Evolutionary conservation across 2,888 invertebrate species (phyloP).

Genomic region (Drosophila anomelani): DNA sequence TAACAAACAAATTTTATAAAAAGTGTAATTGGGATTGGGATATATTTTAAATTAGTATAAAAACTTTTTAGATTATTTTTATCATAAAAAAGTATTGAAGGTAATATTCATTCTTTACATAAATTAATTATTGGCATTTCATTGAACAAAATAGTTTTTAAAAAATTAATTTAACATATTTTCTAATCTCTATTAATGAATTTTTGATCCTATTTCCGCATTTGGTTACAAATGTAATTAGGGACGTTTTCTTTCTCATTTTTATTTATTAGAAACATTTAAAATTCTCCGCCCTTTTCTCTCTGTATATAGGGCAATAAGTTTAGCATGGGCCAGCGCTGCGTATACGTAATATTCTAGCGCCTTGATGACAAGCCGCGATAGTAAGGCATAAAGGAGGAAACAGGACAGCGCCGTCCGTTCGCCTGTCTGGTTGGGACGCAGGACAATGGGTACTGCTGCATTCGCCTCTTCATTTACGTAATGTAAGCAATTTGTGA

Average conservation of each 20-base stretch:
- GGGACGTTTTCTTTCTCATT: too few relatives aligned
- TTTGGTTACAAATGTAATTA: not conserved
- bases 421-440: constrained; percentile 1
- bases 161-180: too few relatives aligned
- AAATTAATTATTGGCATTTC: too few relatives aligned
- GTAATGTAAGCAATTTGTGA: constrained; percentile 78
- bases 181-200: too few relatives aligned
- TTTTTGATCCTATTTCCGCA: too few relatives aligned
- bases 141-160: too few relatives aligned
- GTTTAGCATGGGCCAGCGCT: constrained; percentile 52
- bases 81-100: too few relatives aligned
- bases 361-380: constrained; percentile 72
- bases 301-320: constrained; percentile 45
- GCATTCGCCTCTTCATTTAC: constrained; percentile 71
- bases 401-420: not conserved
- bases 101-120: too few relatives aligned
- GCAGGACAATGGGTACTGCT: constrained; percentile 65
- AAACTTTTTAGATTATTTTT: too few relatives aligned
- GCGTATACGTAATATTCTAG: constrained; percentile 76
- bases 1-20: too few relatives aligned
- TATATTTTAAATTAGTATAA: too few relatives aligned
- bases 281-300: not conserved
- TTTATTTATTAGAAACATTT: not conserved
- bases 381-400: constrained; percentile 44
- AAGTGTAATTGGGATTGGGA: too few relatives aligned